Base-by-base conservation (phyloP, 2,113 vertebrate species). In the Phasianus colchicus region DNA sequence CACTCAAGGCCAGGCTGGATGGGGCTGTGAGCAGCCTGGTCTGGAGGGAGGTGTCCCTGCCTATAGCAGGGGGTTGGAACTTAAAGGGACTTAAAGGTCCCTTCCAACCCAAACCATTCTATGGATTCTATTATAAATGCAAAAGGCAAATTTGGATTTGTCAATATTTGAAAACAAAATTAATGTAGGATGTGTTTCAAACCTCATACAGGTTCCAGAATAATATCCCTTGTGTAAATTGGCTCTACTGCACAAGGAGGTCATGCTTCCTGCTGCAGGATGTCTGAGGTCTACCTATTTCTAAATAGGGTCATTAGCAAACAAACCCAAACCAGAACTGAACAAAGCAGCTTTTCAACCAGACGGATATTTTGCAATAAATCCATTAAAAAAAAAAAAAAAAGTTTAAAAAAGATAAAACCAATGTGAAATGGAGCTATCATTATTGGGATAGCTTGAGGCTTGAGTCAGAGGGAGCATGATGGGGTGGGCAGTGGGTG, bases 321-420 rank as follows among this genome's bases (percentile, higher is more conserved):
- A 72, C 3, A 29, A 81, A 67, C 61, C 63, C 87, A 57, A 60
- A 69, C 11, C 66, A 89, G 38, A 63, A 48, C 11, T 9, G 4
- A 77, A 91, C 84, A 95, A 69, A 87, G 91, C 81, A 75, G 93
- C 87, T 90, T 40, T 89, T 78, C 83, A 95, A 21, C 34, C 81
- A 30, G 45, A n/a, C 8, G 25, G 67, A 54, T 57, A 6, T 88
- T 96, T 86, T 75, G 88, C 67, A 94, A 88, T 2, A 58, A 43
- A 42, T 48, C 42, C 27, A 38, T 52, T 83, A n/a, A 11, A 13
- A 29, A 55, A 15, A 10, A 43, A 42, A n/a, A 11, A 14, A 30
- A n/a, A 13, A 10, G 7, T 34, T 42, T 5, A 11, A 7, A 7
- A 19, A 57, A 19, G 38, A 32, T 11, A n/a, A 20, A 74, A 55